Base-by-base conservation (phyloP, 37 sponge, comb jelly and placozoan genomes). In the Mnemiopsis leidyi region DNA sequence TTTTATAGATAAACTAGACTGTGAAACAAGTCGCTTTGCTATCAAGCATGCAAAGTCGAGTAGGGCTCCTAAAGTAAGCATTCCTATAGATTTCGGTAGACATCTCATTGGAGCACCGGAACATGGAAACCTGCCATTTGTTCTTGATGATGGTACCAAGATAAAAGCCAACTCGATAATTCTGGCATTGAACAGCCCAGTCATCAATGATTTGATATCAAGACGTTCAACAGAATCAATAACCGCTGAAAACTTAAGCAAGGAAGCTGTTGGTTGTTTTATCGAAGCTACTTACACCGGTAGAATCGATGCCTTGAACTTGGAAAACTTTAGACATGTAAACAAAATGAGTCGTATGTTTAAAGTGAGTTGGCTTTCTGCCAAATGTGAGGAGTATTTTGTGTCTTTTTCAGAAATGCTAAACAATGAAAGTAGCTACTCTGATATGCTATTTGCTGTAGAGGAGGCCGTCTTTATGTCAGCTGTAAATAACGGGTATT, bases 271-370 rank as follows among this genome's bases (percentile, higher is more conserved):
- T 13, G 75, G 5, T 5, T 71, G 75, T 71, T 71, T 71, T 28
- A 71, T 71, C 20, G 75, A 71, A 25, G 75, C 75, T n/a, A 23
- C 30, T 18, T 71, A 71, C 30, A 29, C 75, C 2, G 75, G 75
- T 23, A 5, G 3, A 29, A 28, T 71, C 3, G 75, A 71, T 5
- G 61, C 61, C 5, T 2, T 71, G 3, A 71, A 13, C n/a, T 3
- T n/a, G n/a, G 75, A 18, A 5, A 71, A n/a, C 75, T 71, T 71
- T 18, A n/a, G 75, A 28, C n/a, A 71, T n/a, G 75, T 71, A 5
- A 71, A 71, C 75, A 71, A 71, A 18, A n/a, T 71, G 75, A 71
- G 75, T 71, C 30, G 30, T 29, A 25, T 71, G 75, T 28, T 71
- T 28, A 5, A 71, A 28, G 75, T 71, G 7, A n/a, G 30, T 29